A percentile compares a stretch with the other conserved stretches of the same genome.
These are phyloP conservation scores for Lethrus apterus DNA, from an alignment of 1,140 invertebrate species.

Conservation along the genomic window DNA sequence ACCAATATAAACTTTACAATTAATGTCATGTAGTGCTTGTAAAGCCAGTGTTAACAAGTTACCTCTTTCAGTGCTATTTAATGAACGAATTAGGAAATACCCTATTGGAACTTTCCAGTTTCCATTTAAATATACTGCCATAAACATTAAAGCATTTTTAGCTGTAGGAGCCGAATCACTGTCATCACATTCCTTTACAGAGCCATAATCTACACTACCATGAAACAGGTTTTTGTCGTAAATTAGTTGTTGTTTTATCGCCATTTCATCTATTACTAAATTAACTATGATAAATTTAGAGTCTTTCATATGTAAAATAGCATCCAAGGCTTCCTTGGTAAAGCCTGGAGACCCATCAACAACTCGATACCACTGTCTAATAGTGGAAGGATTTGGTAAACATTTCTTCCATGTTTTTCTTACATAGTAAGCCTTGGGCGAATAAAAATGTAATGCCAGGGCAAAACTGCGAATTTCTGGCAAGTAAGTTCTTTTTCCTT, in stretches of 20 bases:
- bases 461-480: too few species aligned
- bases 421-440: slow-evolving; percentile 39
- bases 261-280: slow-evolving; percentile 25
- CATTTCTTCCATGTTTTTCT: slow-evolving; percentile 34
- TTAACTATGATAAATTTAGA: slow-evolving; percentile 1
- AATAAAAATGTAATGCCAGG: slow-evolving; percentile 41
- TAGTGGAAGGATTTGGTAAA: slow-evolving; percentile 38
- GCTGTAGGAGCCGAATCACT: slow-evolving; percentile 29
- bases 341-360: slow-evolving; percentile 36
- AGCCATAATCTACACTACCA: slow-evolving; percentile 29
- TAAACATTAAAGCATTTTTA: slow-evolving; percentile 35
- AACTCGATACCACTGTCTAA: slow-evolving; percentile 35
- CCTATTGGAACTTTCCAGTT: slow-evolving; percentile 36
- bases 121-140: slow-evolving; percentile 31
- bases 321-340: slow-evolving; percentile 33
- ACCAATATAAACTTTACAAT: too few species aligned
- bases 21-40: slow-evolving; percentile 22
- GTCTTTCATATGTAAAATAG: slow-evolving; percentile 24
- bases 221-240: slow-evolving; percentile 13
- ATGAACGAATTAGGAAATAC: slow-evolving; percentile 31
- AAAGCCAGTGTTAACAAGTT: slow-evolving; percentile 26
- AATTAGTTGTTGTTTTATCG: slow-evolving; percentile 19
- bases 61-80: slow-evolving; percentile 24
- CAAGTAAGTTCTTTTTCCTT: too few species aligned
- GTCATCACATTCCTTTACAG: slow-evolving; percentile 11